A percentile compares a stretch with the other conserved stretches of the same genome.
Conservation (phyloP, 2,113 vertebrate genomes). For the Stictonetta naevosa region DNA sequence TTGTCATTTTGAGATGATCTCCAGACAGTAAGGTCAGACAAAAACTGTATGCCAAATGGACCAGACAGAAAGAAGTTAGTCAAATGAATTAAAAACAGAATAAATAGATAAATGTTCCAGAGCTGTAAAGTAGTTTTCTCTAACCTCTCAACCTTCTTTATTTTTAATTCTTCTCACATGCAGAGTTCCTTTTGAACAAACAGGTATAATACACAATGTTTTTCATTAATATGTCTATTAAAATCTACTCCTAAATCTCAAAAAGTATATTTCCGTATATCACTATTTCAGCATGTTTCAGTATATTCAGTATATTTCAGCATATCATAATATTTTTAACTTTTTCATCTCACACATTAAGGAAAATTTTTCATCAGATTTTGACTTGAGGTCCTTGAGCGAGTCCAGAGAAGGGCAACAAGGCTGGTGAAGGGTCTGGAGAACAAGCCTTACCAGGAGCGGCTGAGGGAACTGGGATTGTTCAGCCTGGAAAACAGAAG, state of each 20-base stretch:
- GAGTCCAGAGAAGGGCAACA: too few species aligned
- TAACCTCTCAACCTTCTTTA: not conserved
- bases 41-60: not conserved
- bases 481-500: too few species aligned
- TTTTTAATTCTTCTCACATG: conserved; percentile 3
- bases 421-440: too few species aligned
- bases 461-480: too few species aligned
- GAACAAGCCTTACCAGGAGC: too few species aligned
- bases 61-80: conserved; percentile 6
- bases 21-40: conserved; percentile 42
- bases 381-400: not conserved
- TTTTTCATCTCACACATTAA: not conserved
- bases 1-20: conserved; percentile 38
- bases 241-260: not conserved
- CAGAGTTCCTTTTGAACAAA: not conserved
- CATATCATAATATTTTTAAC: not conserved
- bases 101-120: conserved; percentile 34
- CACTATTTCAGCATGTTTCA: not conserved
- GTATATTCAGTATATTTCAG: not conserved
- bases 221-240: not conserved
- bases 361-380: not conserved
- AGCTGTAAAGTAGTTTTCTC: not conserved
- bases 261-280: not conserved
- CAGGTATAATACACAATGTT: not conserved
- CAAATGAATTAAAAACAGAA: conserved; percentile 37